Percentiles rank a stretch among this genome's conserved stretches.
phyloP scores from a whole-genome alignment of 2,888 invertebrate genomes.

The Dioctria rufipes region DNA sequence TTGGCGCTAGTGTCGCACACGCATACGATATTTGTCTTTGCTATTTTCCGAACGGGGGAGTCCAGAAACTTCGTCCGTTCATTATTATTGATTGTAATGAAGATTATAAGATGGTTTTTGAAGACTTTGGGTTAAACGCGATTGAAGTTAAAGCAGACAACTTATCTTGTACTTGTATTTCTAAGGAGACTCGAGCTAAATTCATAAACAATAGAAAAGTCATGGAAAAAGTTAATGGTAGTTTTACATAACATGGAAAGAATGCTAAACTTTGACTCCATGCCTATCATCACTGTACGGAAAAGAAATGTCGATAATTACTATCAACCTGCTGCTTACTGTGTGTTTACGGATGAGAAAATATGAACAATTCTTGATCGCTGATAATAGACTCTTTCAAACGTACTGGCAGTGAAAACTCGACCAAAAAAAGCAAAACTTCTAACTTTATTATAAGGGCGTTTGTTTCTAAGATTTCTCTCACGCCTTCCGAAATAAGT shows the following conservation, averaged over 20 bases:
- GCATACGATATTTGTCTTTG: too few species aligned
- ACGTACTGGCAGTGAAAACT: constrained; percentile 51
- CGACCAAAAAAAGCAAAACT: constrained; percentile 54
- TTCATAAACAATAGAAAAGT: neutral
- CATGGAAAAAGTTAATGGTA: neutral
- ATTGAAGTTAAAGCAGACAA: too few species aligned
- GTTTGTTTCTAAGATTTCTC: constrained; percentile 65
- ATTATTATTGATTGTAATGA: constrained; percentile 53
- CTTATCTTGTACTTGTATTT: too few species aligned
- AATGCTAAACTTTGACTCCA: neutral
- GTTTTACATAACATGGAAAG: constrained; percentile 4
- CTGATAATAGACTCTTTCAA: constrained; percentile 61
- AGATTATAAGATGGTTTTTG: constrained; percentile 18
- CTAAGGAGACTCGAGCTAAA: neutral
- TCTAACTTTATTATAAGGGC: constrained; percentile 48
- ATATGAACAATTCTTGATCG: constrained; percentile 1
- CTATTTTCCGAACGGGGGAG: too few species aligned
- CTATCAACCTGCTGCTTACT: constrained; percentile 26
- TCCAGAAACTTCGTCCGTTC: neutral
- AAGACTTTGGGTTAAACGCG: constrained; percentile 10
- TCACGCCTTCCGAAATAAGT: constrained; percentile 68
- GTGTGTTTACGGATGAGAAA: constrained; percentile 28
- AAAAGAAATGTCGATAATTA: constrained; percentile 25
- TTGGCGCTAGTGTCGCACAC: too few species aligned
- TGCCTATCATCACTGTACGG: neutral